Evolutionary conservation across 2,797 vertebrate species (phyloP).

Genomic region (Parauchenoglanis ngamensis): DNA sequence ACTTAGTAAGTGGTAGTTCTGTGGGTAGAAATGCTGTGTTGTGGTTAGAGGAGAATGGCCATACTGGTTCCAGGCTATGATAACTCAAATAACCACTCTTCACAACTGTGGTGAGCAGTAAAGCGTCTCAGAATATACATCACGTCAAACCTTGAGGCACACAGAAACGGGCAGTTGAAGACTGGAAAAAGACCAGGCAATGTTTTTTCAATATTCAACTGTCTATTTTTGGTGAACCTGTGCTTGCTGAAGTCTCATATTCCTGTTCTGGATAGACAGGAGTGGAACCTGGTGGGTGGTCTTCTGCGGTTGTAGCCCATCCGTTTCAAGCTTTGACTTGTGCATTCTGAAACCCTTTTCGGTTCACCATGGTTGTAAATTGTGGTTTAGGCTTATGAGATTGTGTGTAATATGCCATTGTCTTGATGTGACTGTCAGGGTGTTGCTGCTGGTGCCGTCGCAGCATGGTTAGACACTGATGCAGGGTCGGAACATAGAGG

Average conservation of each 20-base stretch:
- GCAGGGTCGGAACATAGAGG: too few relatives aligned
- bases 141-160: background rate
- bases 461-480: too few relatives aligned
- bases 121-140: background rate
- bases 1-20: too few relatives aligned
- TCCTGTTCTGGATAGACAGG: background rate
- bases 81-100: background rate
- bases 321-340: background rate
- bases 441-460: too few relatives aligned
- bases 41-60: background rate
- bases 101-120: background rate
- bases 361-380: background rate
- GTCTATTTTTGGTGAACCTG: background rate
- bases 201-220: background rate
- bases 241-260: background rate
- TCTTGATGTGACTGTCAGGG: background rate
- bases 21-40: too few relatives aligned
- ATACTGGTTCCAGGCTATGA: background rate
- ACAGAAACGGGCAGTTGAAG: background rate
- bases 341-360: background rate
- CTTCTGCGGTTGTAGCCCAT: background rate
- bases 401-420: background rate
- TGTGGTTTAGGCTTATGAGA: background rate
- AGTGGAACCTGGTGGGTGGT: background rate
- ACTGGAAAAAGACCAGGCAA: background rate